Percentiles rank a stretch among this genome's conserved stretches.
These are phyloP conservation scores for Eupithecia insigniata DNA, from an alignment of 2,888 invertebrate genomes.

Conservation along the genomic window DNA sequence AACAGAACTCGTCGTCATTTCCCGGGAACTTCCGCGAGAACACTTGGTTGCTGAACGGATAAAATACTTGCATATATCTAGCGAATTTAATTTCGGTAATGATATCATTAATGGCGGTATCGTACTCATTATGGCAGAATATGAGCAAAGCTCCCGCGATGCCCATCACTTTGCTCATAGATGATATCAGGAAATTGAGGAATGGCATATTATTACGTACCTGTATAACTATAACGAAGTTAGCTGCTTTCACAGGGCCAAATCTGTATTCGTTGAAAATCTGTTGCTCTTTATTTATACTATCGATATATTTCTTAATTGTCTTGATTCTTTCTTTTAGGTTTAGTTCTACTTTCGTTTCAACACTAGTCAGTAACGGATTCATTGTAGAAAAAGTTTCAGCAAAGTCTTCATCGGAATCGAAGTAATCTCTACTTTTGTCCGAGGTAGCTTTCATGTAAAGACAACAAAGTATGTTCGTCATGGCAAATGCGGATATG, in stretches of 20 bases:
- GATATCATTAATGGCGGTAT: conserved; percentile 45
- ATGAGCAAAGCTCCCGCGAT: conserved; percentile 55
- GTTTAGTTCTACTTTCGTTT: background rate
- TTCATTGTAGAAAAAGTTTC: background rate
- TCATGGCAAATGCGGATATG: conserved; percentile 11
- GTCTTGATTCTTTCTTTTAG: conserved; percentile 32
- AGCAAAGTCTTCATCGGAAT: conserved; percentile 26
- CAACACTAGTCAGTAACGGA: background rate
- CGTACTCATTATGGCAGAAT: conserved; percentile 51
- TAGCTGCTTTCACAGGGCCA: conserved; percentile 25
- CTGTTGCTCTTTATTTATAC: conserved; percentile 49
- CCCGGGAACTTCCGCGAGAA: conserved; percentile 60
- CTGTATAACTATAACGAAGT: conserved; percentile 55
- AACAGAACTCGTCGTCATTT: conserved; percentile 50
- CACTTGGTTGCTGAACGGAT: conserved; percentile 56
- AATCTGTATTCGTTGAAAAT: conserved; percentile 45
- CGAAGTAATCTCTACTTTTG: conserved; percentile 39
- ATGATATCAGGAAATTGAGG: conserved; percentile 50
- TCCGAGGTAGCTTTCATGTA: conserved; percentile 37
- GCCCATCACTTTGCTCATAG: conserved; percentile 49
- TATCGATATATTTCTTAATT: conserved; percentile 47
- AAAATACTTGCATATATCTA: conserved; percentile 58
- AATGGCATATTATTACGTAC: conserved; percentile 53
- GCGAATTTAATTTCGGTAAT: conserved; percentile 47
- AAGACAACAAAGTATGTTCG: conserved; percentile 27